Base-by-base conservation (phyloP, 2,888 invertebrate species). In the Pseudococcus jackbeardsleyi region DNA sequence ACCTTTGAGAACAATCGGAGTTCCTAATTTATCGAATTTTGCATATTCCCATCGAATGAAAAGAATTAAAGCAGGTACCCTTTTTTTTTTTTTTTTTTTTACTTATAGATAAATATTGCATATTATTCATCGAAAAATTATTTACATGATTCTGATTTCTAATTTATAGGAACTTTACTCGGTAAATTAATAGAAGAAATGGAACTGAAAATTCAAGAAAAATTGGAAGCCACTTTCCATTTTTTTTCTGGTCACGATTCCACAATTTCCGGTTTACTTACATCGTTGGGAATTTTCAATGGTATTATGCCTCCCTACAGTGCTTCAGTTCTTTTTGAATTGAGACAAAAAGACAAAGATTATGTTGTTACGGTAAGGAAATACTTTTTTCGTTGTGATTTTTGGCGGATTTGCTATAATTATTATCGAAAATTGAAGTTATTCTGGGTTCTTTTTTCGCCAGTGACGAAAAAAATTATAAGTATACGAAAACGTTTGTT, bases 221-320 rank as follows among this genome's bases (percentile, higher is more conserved):
- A 85, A 85, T 26, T 84, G 11, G 89, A 85, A 79, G 85, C 0
- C 9, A 95, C 94, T 91, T 92, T 95, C 88, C 94, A 92, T 90
- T 92, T 95, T 88, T 95, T 94, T 90, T 93, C 94, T 0, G 95
- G 95, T 0, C 96, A 96, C 90, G 96, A 96, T 91, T 93, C 95
- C 0, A 50, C 48, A 15, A 50, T 50, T 12, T 8, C 48, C 12
- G 48, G 12, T 1, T 50, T 50, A 15, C 48, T 50, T 5, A 50
- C 48, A 50, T 0, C 48, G 4, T 15, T 50, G 15, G 48, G 11
- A 50, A 50, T 50, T 12, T 50, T 15, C 48, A 12, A 50, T 15
- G 48, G 15, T 50, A 50, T 50, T 50, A 11, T 50, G 12, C 48
- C 48, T 50, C 15, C 48, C 1, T 50, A 50, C 48, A 50, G 48